Evolutionary conservation across 2,113 vertebrate genomes (phyloP), one percentile per base, ranked within the genome.

Genomic region (Indri indri): DNA sequence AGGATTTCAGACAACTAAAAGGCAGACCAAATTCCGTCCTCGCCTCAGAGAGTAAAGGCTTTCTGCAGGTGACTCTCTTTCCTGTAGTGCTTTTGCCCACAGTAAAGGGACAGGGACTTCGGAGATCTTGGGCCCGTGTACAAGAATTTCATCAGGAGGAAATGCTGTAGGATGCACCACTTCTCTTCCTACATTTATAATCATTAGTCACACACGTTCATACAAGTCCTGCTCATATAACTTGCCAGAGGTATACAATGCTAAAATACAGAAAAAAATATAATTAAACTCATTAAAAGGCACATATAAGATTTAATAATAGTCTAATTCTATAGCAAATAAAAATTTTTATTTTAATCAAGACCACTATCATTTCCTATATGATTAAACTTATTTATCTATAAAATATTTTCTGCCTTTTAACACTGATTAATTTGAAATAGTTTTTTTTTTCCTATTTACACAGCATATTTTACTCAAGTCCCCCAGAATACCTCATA

Each of bases 301-400:
- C 45, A 81, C 40, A 34, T 40, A 16, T 40, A 61, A 79, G 10
- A 61, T 73, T 61, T 68, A 22, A 82, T 11, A 77, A 8, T 8
- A 34, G 5, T 66, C 57, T 91, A 23, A 80, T 84, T 59, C 52
- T 87, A 73, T 1, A 65, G 20, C 50, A 94, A 74, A 88, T 74
- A 65, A 45, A 87, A 91, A 68, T n/a, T 52, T 59, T 81, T 57
- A 94, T 94, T 91, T 88, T 84, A 70, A 65, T 90, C 61, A 73
- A 95, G 30, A 66, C 70, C 63, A 63, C 30, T 81, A 57, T 90
- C 3, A 65, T 87, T 87, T 79, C 5, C 63, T 74, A 52, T 14
- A 37, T 47, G 45, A 22, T 73, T 68, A 81, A 73, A n/a, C 1
- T 34, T 66, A 73, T 27, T 25, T 45, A 73, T 32, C 32, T 83